phyloP scores from a whole-genome alignment of 2,888 invertebrate genomes.

The Falcaria lacertinaria region DNA sequence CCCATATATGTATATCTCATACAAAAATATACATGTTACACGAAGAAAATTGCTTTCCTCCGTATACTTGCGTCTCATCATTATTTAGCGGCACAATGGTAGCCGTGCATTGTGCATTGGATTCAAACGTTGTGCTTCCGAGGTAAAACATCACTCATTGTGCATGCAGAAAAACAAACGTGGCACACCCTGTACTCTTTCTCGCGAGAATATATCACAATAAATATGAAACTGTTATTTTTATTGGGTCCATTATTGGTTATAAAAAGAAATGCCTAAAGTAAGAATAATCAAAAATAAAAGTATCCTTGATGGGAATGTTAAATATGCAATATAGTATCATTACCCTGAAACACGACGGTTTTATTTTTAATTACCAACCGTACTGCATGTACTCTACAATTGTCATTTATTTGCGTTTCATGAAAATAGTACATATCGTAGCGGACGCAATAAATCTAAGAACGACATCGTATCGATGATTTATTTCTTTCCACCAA shows the following conservation, averaged over 20 bases:
- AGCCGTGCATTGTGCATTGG: constrained; percentile 3
- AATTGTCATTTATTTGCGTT: background rate
- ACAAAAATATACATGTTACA: constrained; percentile 5
- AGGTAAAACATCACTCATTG: background rate
- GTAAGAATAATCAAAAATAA: too few species aligned
- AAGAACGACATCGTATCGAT: constrained; percentile 40
- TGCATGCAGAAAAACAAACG: background rate
- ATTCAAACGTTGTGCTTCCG: background rate
- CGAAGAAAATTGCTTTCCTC: constrained; percentile 39
- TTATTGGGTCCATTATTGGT: too few species aligned
- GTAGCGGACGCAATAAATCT: constrained; percentile 43
- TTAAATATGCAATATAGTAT: too few species aligned
- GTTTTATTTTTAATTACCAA: too few species aligned
- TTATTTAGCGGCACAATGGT: constrained; percentile 3
- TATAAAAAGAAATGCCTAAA: too few species aligned
- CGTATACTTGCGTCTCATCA: constrained; percentile 28
- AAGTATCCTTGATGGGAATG: too few species aligned
- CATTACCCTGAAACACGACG: too few species aligned
- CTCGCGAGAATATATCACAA: too few species aligned
- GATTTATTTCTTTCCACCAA: constrained; percentile 64
- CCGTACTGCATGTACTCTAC: too few species aligned
- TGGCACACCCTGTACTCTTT: too few species aligned
- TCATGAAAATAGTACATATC: background rate
- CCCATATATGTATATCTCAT: constrained; percentile 33
- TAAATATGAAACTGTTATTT: too few species aligned